A percentile compares a stretch with the other conserved stretches of the same genome.
Evolutionary conservation across 2,113 vertebrate species (phyloP).

Genomic region (Caretta caretta): DNA sequence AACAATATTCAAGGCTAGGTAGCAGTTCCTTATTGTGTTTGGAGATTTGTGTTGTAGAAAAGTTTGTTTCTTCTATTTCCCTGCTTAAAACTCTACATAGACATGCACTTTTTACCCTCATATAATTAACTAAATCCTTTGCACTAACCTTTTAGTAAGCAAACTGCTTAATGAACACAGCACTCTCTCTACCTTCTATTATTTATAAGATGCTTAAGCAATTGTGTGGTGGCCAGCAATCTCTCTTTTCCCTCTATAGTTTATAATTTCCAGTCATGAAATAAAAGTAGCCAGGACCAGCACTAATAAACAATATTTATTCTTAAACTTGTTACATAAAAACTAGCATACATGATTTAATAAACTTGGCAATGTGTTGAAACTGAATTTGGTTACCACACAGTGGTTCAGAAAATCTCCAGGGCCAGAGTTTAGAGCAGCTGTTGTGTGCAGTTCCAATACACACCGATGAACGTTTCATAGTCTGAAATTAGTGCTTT

Average conservation of each 20-base stretch:
- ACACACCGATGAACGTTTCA: background rate
- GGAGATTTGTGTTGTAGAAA: background rate
- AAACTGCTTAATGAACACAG: background rate
- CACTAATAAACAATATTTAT: slow-evolving; percentile 11
- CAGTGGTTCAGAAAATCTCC: background rate
- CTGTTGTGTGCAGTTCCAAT: background rate
- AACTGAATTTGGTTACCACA: background rate
- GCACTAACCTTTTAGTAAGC: background rate
- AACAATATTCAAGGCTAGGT: background rate
- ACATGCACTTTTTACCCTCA: background rate
- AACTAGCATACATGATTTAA: background rate
- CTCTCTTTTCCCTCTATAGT: background rate
- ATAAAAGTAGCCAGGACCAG: background rate
- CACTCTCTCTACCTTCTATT: background rate
- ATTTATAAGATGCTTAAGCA: background rate
- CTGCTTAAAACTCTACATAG: background rate
- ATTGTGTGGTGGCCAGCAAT: background rate
- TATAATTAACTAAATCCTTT: background rate
- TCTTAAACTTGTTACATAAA: background rate
- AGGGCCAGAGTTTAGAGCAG: background rate
- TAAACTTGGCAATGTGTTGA: background rate
- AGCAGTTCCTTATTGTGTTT: background rate
- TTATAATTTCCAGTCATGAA: background rate
- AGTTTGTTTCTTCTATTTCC: background rate
- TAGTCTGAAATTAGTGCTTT: background rate